Conservation (phyloP, 2,113 vertebrate species). For the Callipepla squamata region DNA sequence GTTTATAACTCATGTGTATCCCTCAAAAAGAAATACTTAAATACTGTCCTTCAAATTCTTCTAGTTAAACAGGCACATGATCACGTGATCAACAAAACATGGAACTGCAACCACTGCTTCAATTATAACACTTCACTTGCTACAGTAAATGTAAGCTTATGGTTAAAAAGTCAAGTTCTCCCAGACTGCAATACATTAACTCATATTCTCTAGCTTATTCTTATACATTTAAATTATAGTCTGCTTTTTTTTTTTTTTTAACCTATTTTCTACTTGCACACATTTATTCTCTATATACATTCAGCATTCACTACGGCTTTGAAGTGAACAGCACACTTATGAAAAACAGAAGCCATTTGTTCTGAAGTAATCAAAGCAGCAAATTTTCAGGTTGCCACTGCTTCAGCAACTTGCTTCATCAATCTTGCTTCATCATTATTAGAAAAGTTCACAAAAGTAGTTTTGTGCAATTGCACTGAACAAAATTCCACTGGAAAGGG, state of each 20-base stretch:
- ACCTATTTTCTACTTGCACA: not conserved
- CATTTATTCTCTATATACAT: not conserved
- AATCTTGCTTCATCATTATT: not conserved
- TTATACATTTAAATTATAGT: not conserved
- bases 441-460: not conserved
- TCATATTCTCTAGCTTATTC: not conserved
- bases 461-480: not conserved
- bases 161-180: not conserved
- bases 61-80: not conserved
- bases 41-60: not conserved
- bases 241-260: not conserved
- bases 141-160: not conserved
- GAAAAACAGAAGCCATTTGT: not conserved
- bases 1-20: not conserved
- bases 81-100: not conserved
- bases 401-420: not conserved
- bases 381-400: not conserved
- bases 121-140: not conserved
- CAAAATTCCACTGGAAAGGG: not conserved
- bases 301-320: not conserved
- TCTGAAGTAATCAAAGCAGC: not conserved
- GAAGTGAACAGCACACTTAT: not conserved
- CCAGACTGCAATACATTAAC: not conserved
- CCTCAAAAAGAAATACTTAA: not conserved
- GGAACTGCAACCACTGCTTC: not conserved